Evolutionary conservation across 2,797 vertebrate species (phyloP).

Genomic region (Sarcophilus harrisii): DNA sequence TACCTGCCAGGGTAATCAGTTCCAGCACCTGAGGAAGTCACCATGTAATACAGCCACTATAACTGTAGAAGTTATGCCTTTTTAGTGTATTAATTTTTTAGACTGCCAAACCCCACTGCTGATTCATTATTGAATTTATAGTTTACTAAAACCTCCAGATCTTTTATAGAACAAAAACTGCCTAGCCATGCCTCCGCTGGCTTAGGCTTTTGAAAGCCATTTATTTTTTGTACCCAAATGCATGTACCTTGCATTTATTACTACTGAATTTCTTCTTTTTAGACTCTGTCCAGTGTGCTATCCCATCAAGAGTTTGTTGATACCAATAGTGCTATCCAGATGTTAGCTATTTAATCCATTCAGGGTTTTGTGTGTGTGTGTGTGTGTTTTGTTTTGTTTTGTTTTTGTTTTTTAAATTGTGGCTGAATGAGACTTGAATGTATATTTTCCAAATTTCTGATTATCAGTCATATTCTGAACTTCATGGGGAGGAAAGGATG

Average conservation of each 20-base stretch:
- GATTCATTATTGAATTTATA: neutral
- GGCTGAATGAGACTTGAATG: neutral
- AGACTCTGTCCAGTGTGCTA: neutral
- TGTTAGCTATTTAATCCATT: neutral
- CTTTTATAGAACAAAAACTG: neutral
- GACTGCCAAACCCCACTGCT: neutral
- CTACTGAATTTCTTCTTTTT: neutral
- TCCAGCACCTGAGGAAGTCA: neutral
- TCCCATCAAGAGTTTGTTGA: neutral
- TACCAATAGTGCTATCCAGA: neutral
- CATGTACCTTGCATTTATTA: neutral
- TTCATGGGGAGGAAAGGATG: neutral
- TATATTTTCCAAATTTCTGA: neutral
- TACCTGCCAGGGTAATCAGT: neutral
- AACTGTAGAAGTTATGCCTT: neutral
- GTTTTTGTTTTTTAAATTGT: neutral
- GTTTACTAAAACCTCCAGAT: neutral
- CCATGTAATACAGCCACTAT: neutral
- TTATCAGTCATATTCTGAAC: neutral
- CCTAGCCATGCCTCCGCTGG: neutral
- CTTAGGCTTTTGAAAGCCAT: neutral
- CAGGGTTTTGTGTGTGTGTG: neutral
- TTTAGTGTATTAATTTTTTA: neutral
- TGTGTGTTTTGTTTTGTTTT: too few species aligned
- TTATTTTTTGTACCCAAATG: neutral